Evolutionary conservation across 2,113 vertebrate species (phyloP), one percentile per base, ranked within the genome.

Genomic region (Pardalotus punctatus): DNA sequence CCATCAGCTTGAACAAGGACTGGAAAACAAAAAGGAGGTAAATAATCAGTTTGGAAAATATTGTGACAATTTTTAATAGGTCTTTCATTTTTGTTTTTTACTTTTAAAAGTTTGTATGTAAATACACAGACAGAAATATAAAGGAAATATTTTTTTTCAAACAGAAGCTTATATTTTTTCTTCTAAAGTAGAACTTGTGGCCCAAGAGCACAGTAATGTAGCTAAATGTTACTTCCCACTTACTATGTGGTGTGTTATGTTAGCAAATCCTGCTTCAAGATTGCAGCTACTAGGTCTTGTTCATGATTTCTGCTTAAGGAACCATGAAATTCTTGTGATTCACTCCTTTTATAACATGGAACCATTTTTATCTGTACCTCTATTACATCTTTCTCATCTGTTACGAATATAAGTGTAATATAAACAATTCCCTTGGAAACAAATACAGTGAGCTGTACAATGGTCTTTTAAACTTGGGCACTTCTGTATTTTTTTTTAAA

Each of bases 11-110:
- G 86, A 96, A 74, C 73, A 83, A 80, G 70, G 64, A 76, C 48
- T 94, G 54, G 33, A 88, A 94, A 94, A 95, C 35, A 79, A 85
- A 93, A 80, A 77, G 31, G 35, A 96, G 51, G 85, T 88, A 93
- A 96, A 94, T 89, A 93, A 93, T 86, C 71, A 81, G 60, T 67
- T 94, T 29, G 69, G 66, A 76, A 82, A 82, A 62, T 5, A n/a
- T 20, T 43, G 24, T 7, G 62, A 77, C 11, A 73, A 5, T 89
- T 91, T 77, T 73, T 64, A 51, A 18, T 33, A 45, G 38, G 4
- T n/a, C 5, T 76, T 48, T 58, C n/a, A n/a, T n/a, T n/a, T n/a
- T n/a, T n/a, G n/a, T 47, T 74, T 56, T 66, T 56, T 20, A 14
- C 17, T 81, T 67, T 69, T 45, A n/a, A 6, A 47, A 69, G 15